These are phyloP conservation scores for Notodonta dromedarius DNA, from an alignment of 2,888 invertebrate species.

Conservation along the genomic window DNA sequence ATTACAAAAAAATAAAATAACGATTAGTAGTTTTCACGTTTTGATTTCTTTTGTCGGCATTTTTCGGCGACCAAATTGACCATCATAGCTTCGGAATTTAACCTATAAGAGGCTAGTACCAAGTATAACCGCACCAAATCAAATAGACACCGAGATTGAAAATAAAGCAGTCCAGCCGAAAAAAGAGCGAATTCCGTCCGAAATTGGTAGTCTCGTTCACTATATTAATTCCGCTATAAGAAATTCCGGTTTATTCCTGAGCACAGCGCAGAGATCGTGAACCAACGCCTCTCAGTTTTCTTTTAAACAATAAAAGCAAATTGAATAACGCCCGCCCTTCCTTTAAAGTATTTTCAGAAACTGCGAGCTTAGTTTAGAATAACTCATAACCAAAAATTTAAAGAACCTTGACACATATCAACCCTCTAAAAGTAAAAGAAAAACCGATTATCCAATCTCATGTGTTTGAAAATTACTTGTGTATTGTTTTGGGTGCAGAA, in stretches of 20 bases:
- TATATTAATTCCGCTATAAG: conserved; percentile 58
- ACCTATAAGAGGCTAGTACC: not conserved
- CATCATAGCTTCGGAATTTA: too few species aligned
- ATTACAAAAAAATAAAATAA: too few species aligned
- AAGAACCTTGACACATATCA: too few species aligned
- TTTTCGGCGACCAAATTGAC: too few species aligned
- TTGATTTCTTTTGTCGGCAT: too few species aligned
- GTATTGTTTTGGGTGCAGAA: too few species aligned
- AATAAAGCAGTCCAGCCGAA: conserved; percentile 37
- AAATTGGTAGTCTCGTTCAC: conserved; percentile 53
- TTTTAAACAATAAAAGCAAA: conserved; percentile 67
- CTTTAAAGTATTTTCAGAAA: conserved; percentile 48
- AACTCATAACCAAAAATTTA: too few species aligned
- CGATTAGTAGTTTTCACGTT: too few species aligned
- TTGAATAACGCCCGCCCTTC: conserved; percentile 56
- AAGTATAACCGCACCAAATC: conserved; percentile 19
- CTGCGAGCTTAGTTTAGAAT: conserved; percentile 17
- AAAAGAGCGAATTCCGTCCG: conserved; percentile 42
- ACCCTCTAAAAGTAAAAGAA: too few species aligned
- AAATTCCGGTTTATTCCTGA: conserved; percentile 52
- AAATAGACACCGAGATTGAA: conserved; percentile 38
- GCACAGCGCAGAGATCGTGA: conserved; percentile 50
- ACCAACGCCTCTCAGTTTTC: conserved; percentile 57
- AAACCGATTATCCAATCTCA: too few species aligned
- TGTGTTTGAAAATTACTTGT: too few species aligned